Conservation (phyloP, 2,888 invertebrate genomes). For the Geophilus truncorum region DNA sequence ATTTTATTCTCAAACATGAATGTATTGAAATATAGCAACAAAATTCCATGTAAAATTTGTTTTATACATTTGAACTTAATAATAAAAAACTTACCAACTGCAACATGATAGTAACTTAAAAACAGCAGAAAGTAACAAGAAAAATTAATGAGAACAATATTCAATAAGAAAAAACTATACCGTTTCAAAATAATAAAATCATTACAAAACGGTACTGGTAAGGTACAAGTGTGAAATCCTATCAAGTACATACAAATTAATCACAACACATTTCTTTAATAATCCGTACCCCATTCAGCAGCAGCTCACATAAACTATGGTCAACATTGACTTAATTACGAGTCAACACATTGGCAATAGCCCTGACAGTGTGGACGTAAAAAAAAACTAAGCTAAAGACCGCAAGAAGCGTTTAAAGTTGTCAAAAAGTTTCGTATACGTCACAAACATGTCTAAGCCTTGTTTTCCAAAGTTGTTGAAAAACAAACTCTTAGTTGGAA, state of each 20-base stretch:
- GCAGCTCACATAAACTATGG: neutral
- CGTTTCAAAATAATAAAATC: neutral
- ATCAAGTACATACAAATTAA: neutral
- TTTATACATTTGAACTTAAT: neutral
- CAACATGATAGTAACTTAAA: neutral
- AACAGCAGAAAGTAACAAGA: neutral
- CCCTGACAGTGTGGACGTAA: neutral
- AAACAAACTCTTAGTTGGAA: neutral
- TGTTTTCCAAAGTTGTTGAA: neutral
- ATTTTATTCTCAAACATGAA: neutral
- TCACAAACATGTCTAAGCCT: neutral
- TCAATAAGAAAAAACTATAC: neutral
- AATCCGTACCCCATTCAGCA: neutral
- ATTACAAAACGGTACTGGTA: neutral
- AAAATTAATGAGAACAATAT: neutral
- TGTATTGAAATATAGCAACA: neutral
- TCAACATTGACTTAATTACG: too few species aligned
- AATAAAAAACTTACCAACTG: neutral
- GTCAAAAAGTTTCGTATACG: neutral
- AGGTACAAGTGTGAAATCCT: neutral
- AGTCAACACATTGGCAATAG: neutral
- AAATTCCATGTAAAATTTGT: neutral
- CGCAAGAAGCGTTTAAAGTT: neutral
- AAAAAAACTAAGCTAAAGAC: neutral
- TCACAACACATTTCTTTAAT: neutral